These are phyloP conservation scores for Reticulitermes speratus DNA, from an alignment of 1,140 invertebrate genomes.

Conservation along the genomic window DNA sequence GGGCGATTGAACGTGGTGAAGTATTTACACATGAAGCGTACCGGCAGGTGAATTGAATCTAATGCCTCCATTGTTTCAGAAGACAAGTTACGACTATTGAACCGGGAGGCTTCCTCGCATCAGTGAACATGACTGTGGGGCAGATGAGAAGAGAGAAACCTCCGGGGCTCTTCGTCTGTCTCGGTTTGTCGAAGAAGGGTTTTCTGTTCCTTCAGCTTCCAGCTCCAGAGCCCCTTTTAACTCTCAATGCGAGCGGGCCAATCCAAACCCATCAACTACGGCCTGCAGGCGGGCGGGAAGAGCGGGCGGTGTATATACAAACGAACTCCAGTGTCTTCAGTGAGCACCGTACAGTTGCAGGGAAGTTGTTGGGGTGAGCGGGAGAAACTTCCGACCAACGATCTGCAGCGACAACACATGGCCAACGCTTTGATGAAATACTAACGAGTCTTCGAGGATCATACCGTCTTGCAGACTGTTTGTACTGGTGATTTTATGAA, in stretches of 20 bases:
- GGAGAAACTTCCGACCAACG: not conserved
- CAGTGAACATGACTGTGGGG: not conserved
- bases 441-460: not conserved
- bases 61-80: not conserved
- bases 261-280: conserved; percentile 10
- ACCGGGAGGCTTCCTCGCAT: not conserved
- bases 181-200: not conserved
- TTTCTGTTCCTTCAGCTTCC: not conserved
- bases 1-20: too few species aligned
- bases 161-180: not conserved
- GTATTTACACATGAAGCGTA: too few species aligned
- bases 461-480: not conserved
- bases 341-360: not conserved
- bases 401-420: not conserved
- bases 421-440: not conserved
- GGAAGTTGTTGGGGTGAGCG: not conserved
- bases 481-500: not conserved
- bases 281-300: conserved; percentile 5
- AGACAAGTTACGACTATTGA: not conserved
- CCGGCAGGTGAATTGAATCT: not conserved
- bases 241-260: not conserved
- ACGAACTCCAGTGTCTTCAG: not conserved
- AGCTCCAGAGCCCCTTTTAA: conserved; percentile 8
- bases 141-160: not conserved
- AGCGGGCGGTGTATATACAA: conserved; percentile 3